Conservation (phyloP, 2,888 invertebrate genomes). For the Branchellion lobata region DNA sequence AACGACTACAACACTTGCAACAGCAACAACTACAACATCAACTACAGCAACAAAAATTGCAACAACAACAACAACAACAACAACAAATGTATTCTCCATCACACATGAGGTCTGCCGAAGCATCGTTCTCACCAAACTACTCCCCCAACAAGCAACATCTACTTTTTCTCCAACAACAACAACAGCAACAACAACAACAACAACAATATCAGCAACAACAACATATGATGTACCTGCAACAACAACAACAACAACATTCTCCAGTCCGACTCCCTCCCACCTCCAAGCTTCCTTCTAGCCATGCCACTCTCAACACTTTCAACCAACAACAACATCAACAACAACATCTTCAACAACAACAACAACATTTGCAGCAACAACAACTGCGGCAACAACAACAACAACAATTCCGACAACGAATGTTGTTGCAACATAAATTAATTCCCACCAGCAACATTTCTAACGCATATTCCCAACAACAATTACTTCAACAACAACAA, state of each 20-base stretch:
- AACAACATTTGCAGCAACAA: background rate
- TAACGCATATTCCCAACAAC: constrained; percentile 31
- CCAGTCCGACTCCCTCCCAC: background rate
- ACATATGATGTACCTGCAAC: constrained; percentile 28
- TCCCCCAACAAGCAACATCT: background rate
- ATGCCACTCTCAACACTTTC: too few relatives aligned
- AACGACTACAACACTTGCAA: background rate
- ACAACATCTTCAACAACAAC: background rate
- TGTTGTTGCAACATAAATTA: background rate
- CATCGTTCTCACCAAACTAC: background rate
- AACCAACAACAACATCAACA: background rate
- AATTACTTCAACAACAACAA: constrained; percentile 31
- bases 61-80: constrained; percentile 8
- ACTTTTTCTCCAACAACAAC: background rate
- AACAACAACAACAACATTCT: constrained; percentile 29
- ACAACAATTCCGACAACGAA: constrained; percentile 6
- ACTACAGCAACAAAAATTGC: background rate
- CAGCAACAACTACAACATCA: background rate
- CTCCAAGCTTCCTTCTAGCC: background rate
- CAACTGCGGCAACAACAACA: background rate
- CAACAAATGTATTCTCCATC: constrained; percentile 10
- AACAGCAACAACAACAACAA: constrained; percentile 28
- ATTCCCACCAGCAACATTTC: background rate
- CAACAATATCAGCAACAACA: background rate
- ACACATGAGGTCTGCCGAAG: background rate